Percentiles rank a stretch among this genome's conserved stretches.
These are phyloP conservation scores for Terebella lapidaria DNA, from an alignment of 2,888 invertebrate genomes.

Conservation along the genomic window DNA sequence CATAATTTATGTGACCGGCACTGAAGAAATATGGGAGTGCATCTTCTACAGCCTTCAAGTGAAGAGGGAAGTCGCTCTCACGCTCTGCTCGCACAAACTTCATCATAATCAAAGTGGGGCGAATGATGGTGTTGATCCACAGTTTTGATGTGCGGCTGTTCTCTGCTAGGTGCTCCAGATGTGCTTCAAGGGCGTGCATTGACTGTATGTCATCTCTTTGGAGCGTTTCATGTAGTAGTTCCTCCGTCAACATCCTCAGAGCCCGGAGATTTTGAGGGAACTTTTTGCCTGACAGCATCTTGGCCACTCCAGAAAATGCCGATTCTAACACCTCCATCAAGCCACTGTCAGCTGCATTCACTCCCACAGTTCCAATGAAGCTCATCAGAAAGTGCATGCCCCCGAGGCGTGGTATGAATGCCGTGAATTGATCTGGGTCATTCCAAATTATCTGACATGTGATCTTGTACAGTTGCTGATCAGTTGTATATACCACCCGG, in stretches of 20 bases:
- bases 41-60: slow-evolving; percentile 17
- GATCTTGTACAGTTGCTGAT: slow-evolving; percentile 26
- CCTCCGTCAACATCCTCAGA: slow-evolving; percentile 20
- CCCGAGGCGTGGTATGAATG: slow-evolving; percentile 22
- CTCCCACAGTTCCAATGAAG: slow-evolving; percentile 26
- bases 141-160: slow-evolving; percentile 2
- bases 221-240: slow-evolving; percentile 14
- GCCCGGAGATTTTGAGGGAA: slow-evolving; percentile 26
- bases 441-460: slow-evolving; percentile 23
- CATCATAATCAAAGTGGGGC: slow-evolving; percentile 21
- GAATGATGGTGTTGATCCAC: slow-evolving; percentile 5
- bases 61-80: slow-evolving; percentile 25
- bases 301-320: slow-evolving; percentile 23
- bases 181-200: neutral
- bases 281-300: slow-evolving; percentile 29
- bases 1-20: slow-evolving; percentile 26
- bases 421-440: slow-evolving; percentile 19
- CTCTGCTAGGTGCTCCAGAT: neutral
- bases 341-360: slow-evolving; percentile 27
- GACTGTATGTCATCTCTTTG: neutral
- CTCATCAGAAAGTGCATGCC: slow-evolving; percentile 31
- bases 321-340: slow-evolving; percentile 22
- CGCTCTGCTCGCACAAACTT: slow-evolving; percentile 22
- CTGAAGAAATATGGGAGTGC: slow-evolving; percentile 29
- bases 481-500: slow-evolving; percentile 14